phyloP scores from a whole-genome alignment of 2,888 invertebrate species.

The Himalopsyche anomala region DNA sequence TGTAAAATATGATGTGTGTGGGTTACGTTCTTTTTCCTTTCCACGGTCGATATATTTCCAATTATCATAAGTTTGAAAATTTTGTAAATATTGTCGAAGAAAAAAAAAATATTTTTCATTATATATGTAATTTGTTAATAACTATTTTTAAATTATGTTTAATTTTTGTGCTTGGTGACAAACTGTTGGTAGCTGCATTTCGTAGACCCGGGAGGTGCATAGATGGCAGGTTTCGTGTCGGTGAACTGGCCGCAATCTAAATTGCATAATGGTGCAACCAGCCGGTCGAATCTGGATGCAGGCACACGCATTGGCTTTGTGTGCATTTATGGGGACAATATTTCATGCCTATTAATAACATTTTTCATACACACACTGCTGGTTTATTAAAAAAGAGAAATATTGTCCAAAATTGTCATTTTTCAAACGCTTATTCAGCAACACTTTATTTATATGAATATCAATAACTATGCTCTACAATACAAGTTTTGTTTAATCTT shows the following conservation, averaged over 20 bases:
- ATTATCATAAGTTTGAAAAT: too few species aligned
- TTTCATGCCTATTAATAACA: conserved; percentile 37
- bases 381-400: conserved; percentile 40
- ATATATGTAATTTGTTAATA: too few species aligned
- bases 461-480: too few species aligned
- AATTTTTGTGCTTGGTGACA: background rate
- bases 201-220: conserved; percentile 24
- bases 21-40: too few species aligned
- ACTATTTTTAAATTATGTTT: too few species aligned
- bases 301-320: conserved; percentile 38
- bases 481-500: too few species aligned
- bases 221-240: conserved; percentile 38
- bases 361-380: conserved; percentile 9
- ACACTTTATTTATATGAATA: too few species aligned
- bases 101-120: too few species aligned
- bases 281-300: conserved; percentile 41
- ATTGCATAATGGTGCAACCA: conserved; percentile 55
- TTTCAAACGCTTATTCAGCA: conserved; percentile 3
- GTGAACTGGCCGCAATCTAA: conserved; percentile 50
- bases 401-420: background rate
- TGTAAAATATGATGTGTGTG: too few species aligned
- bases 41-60: too few species aligned
- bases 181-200: background rate
- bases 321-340: conserved; percentile 23
- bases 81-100: too few species aligned